Evolutionary conservation across 2,797 vertebrate species (phyloP).

Genomic region (Peromyscus attwateri): DNA sequence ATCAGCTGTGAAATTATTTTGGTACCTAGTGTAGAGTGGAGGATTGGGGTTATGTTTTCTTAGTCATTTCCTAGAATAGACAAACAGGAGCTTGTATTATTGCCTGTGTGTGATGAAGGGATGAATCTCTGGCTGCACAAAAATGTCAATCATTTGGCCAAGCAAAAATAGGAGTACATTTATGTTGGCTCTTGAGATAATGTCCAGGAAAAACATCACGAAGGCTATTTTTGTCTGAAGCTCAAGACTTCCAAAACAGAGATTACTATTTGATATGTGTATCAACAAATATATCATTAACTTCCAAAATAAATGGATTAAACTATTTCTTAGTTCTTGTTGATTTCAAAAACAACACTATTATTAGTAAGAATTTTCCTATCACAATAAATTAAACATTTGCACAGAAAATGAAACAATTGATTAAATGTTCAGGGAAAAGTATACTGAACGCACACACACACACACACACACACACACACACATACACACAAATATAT

Average conservation of each 20-base stretch:
- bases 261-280: not conserved
- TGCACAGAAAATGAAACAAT: not conserved
- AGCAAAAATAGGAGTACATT: slow-evolving; percentile 30
- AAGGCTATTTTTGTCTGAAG: slow-evolving; percentile 10
- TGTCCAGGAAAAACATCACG: not conserved
- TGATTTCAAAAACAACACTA: not conserved
- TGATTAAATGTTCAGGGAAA: not conserved
- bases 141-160: slow-evolving; percentile 47
- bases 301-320: not conserved
- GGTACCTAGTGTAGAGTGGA: slow-evolving; percentile 74
- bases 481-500: too few species aligned
- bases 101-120: slow-evolving; percentile 9
- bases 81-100: slow-evolving; percentile 63
- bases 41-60: slow-evolving; percentile 74
- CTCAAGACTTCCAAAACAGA: not conserved
- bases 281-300: slow-evolving; percentile 20
- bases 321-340: not conserved
- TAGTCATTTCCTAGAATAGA: slow-evolving; percentile 71
- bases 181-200: slow-evolving; percentile 35
- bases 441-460: not conserved
- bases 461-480: too few species aligned
- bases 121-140: slow-evolving; percentile 32
- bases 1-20: slow-evolving; percentile 83
- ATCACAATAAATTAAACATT: not conserved
- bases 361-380: not conserved